These are phyloP conservation scores for Hemicrepidius hirtus DNA, from an alignment of 2,888 invertebrate species.

Conservation along the genomic window DNA sequence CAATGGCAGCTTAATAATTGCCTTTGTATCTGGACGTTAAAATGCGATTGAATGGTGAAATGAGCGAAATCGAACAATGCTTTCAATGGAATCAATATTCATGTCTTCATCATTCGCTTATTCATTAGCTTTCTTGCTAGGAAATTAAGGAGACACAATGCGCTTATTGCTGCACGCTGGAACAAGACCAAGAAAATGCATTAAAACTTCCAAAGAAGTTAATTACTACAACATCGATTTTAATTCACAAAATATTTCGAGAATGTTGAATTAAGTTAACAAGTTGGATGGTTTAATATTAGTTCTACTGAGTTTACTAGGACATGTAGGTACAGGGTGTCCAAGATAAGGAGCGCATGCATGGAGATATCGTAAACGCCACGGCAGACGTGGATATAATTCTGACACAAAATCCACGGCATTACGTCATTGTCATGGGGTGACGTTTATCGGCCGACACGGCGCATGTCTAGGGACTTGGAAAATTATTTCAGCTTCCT, in stretches of 20 bases:
- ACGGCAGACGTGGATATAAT: too few relatives aligned
- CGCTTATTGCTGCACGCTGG: slow-evolving; percentile 26
- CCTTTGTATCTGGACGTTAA: slow-evolving; percentile 38
- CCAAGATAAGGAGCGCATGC: too few relatives aligned
- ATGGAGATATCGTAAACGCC: too few relatives aligned
- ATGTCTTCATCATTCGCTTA: slow-evolving; percentile 33
- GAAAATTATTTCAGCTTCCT: too few relatives aligned
- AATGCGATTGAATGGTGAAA: slow-evolving; percentile 38
- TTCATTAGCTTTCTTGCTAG: slow-evolving; percentile 38
- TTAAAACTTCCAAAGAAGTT: slow-evolving; percentile 12
- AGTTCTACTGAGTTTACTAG: too few relatives aligned
- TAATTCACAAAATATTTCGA: slow-evolving; percentile 19
- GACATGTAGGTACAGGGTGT: too few relatives aligned
- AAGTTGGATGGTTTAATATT: too few relatives aligned
- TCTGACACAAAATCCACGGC: too few relatives aligned
- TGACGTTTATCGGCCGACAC: too few relatives aligned
- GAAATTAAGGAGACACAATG: slow-evolving; percentile 27
- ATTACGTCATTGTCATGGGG: too few relatives aligned
- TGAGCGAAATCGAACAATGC: slow-evolving; percentile 37
- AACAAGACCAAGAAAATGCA: slow-evolving; percentile 21
- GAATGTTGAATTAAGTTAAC: background rate
- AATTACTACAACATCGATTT: slow-evolving; percentile 22
- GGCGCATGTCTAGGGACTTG: too few relatives aligned
- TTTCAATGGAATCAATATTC: slow-evolving; percentile 46
- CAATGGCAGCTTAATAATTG: slow-evolving; percentile 41